Conservation (phyloP, 1,140 invertebrate species). For the Drosophila rhopaloa region DNA sequence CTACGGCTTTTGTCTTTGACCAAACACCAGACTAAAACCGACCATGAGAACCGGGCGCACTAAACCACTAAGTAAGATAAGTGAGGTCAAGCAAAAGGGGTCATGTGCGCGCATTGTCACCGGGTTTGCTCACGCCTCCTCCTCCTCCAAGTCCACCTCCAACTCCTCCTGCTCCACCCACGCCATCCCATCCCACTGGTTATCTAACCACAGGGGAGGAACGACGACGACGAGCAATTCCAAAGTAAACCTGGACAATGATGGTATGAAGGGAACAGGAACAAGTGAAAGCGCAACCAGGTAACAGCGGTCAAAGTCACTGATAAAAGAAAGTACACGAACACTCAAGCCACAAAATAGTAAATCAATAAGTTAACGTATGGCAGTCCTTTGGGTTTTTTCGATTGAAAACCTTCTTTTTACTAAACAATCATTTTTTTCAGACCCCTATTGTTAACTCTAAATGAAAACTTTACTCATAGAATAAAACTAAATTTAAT, state of each 20-base stretch:
- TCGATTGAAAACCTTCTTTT: neutral
- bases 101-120: conserved; percentile 81
- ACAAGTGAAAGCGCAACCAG: conserved; percentile 51
- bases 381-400: neutral
- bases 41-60: conserved; percentile 42
- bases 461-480: too few species aligned
- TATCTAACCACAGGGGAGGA: conserved; percentile 38
- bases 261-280: conserved; percentile 16
- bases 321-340: conserved; percentile 22
- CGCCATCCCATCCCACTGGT: conserved; percentile 14
- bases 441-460: neutral
- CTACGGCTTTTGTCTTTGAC: conserved; percentile 56
- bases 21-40: conserved; percentile 20
- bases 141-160: too few species aligned
- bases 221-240: neutral
- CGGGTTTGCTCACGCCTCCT: conserved; percentile 26
- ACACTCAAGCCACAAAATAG: neutral
- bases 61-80: conserved; percentile 83
- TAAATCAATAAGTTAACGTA: conserved; percentile 29
- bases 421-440: neutral
- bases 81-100: conserved; percentile 82
- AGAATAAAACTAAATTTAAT: too few species aligned
- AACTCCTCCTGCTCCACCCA: too few species aligned
- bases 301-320: conserved; percentile 20
- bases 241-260: conserved; percentile 35